Conservation (phyloP, 2,797 vertebrate genomes). For the Arnoldichthys spilopterus region DNA sequence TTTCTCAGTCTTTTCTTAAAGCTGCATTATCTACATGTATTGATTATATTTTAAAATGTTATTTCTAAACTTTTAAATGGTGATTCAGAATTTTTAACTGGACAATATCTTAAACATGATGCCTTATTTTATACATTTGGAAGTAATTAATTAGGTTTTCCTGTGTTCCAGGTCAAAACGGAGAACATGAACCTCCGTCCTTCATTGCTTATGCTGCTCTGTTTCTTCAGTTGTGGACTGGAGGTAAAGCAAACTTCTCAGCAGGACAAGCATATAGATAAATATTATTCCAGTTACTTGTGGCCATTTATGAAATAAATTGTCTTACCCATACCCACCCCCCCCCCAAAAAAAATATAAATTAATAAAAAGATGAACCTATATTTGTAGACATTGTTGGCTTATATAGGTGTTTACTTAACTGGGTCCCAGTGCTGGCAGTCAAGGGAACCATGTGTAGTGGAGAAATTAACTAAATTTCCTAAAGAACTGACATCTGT, state of each 20-base stretch:
- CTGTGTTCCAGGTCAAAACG: slow-evolving; percentile 65
- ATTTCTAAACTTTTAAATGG: too few relatives aligned
- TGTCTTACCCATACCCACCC: too few relatives aligned
- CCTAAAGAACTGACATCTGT: not conserved
- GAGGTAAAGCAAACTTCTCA: slow-evolving; percentile 62
- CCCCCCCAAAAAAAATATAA: too few relatives aligned
- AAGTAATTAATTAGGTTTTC: not conserved
- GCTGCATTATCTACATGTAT: too few relatives aligned
- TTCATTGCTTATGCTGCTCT: slow-evolving; percentile 66
- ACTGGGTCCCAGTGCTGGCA: not conserved
- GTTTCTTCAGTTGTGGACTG: slow-evolving; percentile 61
- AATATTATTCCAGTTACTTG: too few relatives aligned
- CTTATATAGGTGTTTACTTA: not conserved
- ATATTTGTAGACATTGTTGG: not conserved
- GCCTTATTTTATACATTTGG: not conserved
- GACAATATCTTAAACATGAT: not conserved
- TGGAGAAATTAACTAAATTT: not conserved
- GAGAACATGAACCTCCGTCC: slow-evolving; percentile 70
- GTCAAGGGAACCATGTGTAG: not conserved
- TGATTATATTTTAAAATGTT: too few relatives aligned
- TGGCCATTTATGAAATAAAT: too few relatives aligned
- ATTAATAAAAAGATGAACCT: not conserved
- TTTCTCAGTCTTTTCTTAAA: too few relatives aligned
- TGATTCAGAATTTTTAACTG: too few relatives aligned
- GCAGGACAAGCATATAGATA: too few relatives aligned